Evolutionary conservation across 2,797 vertebrate species (phyloP).

Genomic region (Iguana delicatissima): DNA sequence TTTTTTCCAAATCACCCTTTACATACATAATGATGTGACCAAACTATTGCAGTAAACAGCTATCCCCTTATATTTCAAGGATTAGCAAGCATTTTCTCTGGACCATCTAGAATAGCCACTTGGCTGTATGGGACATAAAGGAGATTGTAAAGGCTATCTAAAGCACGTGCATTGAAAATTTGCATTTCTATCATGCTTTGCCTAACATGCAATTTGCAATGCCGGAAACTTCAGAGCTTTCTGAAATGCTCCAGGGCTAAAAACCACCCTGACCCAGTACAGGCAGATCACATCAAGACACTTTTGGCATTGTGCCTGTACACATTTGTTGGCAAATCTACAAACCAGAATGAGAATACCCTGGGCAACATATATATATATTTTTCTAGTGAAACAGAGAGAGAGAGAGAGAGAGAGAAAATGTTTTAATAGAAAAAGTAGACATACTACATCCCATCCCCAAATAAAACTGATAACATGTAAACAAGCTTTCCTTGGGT

Average conservation of each 20-base stretch:
- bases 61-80: not conserved
- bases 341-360: not conserved
- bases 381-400: too few species aligned
- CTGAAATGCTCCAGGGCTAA: slow-evolving; percentile 27
- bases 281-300: slow-evolving; percentile 37
- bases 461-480: not conserved
- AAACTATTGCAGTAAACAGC: not conserved
- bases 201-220: slow-evolving; percentile 42
- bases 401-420: too few species aligned
- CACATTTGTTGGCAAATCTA: slow-evolving; percentile 2
- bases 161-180: slow-evolving; percentile 23
- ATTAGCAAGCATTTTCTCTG: not conserved
- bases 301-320: slow-evolving; percentile 13
- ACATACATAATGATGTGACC: not conserved
- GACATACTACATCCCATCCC: not conserved
- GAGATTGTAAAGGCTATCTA: slow-evolving; percentile 13
- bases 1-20: not conserved
- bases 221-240: slow-evolving; percentile 58
- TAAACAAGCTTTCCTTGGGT: not conserved
- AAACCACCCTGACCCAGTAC: slow-evolving; percentile 29
- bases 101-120: not conserved
- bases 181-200: slow-evolving; percentile 30
- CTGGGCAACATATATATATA: not conserved
- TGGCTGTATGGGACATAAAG: not conserved
- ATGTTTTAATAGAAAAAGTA: not conserved